Conservation (phyloP, 2,797 vertebrate species). For the Pseudochirops cupreus region DNA sequence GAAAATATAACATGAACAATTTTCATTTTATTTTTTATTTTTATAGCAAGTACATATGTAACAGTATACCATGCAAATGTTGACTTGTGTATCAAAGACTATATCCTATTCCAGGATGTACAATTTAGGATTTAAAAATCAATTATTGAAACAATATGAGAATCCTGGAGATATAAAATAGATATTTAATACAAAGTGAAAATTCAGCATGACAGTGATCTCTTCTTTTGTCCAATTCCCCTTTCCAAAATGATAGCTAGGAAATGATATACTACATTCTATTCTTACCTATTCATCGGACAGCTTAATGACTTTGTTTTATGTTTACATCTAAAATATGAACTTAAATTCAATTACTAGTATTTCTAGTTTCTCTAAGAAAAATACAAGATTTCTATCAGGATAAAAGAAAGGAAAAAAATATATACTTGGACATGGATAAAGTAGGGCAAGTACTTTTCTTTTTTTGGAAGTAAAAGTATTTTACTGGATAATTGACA, state of each 20-base stretch:
- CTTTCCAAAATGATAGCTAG: not conserved
- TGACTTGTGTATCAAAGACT: not conserved
- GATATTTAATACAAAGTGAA: not conserved
- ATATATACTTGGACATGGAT: conserved; percentile 27
- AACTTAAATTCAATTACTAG: conserved; percentile 45
- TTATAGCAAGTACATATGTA: not conserved
- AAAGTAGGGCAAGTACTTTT: not conserved
- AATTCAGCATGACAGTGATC: not conserved
- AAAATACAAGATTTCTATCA: conserved; percentile 21
- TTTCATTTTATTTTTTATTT: conserved; percentile 29
- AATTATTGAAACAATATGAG: not conserved
- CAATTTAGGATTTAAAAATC: not conserved
- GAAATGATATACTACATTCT: not conserved
- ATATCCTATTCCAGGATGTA: not conserved
- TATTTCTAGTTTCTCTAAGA: conserved; percentile 30
- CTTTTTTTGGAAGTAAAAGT: conserved; percentile 8
- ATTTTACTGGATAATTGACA: conserved; percentile 49
- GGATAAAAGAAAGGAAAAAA: conserved; percentile 40
- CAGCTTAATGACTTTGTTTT: conserved; percentile 6
- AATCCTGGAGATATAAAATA: not conserved
- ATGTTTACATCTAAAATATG: conserved; percentile 14
- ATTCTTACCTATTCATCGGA: not conserved
- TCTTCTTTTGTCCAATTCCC: not conserved
- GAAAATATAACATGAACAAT: not conserved
- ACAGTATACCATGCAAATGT: not conserved